Evolutionary conservation across 2,888 invertebrate species (phyloP), one percentile per base, ranked within the genome.

Genomic region (Melinaea marsaeus): DNA sequence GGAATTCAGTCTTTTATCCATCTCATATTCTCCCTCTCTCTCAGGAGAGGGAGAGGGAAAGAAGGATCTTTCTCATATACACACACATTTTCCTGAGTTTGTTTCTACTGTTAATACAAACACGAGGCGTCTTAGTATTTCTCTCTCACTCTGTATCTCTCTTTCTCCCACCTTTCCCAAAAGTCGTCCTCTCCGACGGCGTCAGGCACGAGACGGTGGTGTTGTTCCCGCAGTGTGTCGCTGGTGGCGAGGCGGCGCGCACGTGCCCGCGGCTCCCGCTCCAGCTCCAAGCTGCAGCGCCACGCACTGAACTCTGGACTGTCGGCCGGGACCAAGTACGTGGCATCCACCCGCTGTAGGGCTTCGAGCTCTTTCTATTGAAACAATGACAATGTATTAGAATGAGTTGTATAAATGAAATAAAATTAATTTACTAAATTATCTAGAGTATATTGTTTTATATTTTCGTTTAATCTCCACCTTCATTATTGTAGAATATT

Each of bases 151-250:
- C n/a, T n/a, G n/a, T n/a, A n/a, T n/a, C n/a, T n/a, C n/a, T n/a
- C 32, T 32, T 9, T 9, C 51, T 9, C 80, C 73, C 60, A 93
- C 93, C 96, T 92, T 78, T 95, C 94, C 96, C 96, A 97, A 84
- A 96, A 97, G 67, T 94, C 91, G 32, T 93, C 92, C 74, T 95
- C 94, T 2, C 94, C 91, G 13, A 96, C 94, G 55, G 93, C 92
- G 61, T 93, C 92, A 4, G 95, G 94, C 72, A 96, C 96, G 66
- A 96, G 88, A 74, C 92, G 92, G 58, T 92, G 90, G 72, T 94
- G 94, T 74, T 94, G 92, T 9, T 91, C 83, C 66, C 91, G 86
- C 34, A 95, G 87, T 63, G 92, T 81, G 0, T 93, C 91, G 54
- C 75, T 85, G 37, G 78, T 58, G 2, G 75, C 76, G 3, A 91